Base-by-base conservation (phyloP, 2,797 vertebrate species). In the Enteromius argenteus region DNA sequence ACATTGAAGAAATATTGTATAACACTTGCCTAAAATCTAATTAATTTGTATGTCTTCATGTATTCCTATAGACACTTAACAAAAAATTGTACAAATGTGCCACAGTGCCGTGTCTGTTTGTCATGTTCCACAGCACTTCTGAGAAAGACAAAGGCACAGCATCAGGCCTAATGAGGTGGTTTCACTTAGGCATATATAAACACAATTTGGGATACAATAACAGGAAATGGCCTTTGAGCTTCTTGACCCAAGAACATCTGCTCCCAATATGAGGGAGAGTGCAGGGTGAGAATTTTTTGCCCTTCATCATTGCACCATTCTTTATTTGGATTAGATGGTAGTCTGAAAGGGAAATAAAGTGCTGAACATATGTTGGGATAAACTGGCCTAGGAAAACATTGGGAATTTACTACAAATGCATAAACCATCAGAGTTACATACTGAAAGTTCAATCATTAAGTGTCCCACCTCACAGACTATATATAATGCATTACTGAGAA, bases 221-320 rank as follows among this genome's bases (percentile, higher is more conserved):
- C 83, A 86, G 85, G 88, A 88, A 89, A 81, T 83, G 81, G 72
- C 84, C 81, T 83, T 84, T 77, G 75, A 87, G 79, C 75, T 83
- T 60, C 74, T 46, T 87, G 83, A 77, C 66, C 35, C 79, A 83
- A 80, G 89, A 78, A 94, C 94, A 94, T 94, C 93, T 94, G 94
- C 78, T 88, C 81, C 87, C 91, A 93, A 92, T 92, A 92, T 93
- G 92, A 76, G 39, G 69, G 58, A 80, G 32, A 78, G 67, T 88
- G 76, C n/a, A 51, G 42, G 30, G 64, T 73, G 81, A 80, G 46
- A 79, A 51, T 27, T 56, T 27, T 44, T 75, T 76, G 68, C 81
- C 46, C 60, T 67, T 53, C 86, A 84, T 80, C 85, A 79, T 75
- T 83, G 84, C 32, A 89, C 88, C 91, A 85, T 92, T 91, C 90